phyloP scores from a whole-genome alignment of 1,140 invertebrate species.

The Lordiphosa stackelbergi region DNA sequence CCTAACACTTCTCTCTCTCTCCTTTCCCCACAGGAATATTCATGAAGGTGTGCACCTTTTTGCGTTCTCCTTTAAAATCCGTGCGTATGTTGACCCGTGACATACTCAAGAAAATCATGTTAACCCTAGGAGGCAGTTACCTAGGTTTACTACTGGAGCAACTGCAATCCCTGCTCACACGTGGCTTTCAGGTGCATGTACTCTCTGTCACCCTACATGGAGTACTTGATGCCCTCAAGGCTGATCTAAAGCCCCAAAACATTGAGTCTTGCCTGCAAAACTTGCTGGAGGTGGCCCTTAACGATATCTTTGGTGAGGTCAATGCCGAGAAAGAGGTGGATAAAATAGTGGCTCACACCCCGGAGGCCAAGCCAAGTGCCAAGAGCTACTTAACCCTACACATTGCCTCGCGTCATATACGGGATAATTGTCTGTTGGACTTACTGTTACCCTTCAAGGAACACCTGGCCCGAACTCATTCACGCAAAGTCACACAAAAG shows the following conservation, averaged over 20 bases:
- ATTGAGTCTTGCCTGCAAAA: conserved; percentile 87
- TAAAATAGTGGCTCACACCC: conserved; percentile 87
- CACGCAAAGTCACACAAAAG: conserved; percentile 89
- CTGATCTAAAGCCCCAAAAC: conserved; percentile 80
- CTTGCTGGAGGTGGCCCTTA: conserved; percentile 90
- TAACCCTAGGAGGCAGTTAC: conserved; percentile 89
- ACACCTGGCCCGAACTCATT: conserved; percentile 86
- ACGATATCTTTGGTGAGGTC: conserved; percentile 91
- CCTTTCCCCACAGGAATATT: conserved; percentile 81
- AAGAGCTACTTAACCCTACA: conserved; percentile 93
- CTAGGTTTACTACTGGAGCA: conserved; percentile 88
- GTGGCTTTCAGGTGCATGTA: conserved; percentile 96
- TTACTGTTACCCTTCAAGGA: conserved; percentile 90
- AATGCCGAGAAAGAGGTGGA: conserved; percentile 95
- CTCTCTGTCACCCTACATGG: conserved; percentile 92
- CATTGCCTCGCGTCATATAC: conserved; percentile 88
- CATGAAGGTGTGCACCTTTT: conserved; percentile 91
- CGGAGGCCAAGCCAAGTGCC: conserved; percentile 87
- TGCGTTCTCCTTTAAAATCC: conserved; percentile 92
- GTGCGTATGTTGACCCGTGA: conserved; percentile 91
- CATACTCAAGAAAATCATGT: conserved; percentile 92
- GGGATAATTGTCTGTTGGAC: conserved; percentile 85
- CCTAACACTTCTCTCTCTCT: background rate
- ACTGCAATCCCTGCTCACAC: conserved; percentile 87
- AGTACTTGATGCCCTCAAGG: conserved; percentile 85